Evolutionary conservation across 2,797 vertebrate species (phyloP), one percentile per base, ranked within the genome.

Genomic region (Acrocephalus scirpaceus): DNA sequence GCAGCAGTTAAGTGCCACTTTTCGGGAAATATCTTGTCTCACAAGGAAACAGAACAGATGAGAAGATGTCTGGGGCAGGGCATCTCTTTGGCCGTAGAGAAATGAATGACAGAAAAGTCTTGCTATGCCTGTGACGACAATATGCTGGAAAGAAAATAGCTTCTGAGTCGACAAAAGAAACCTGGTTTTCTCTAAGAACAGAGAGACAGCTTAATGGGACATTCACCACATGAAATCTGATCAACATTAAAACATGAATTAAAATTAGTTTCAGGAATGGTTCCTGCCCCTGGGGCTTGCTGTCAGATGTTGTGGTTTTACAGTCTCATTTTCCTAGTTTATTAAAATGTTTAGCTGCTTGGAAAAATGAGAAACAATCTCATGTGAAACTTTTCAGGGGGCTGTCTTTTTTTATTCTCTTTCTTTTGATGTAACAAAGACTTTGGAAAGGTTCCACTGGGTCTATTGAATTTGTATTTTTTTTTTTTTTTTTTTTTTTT

Each of bases 201-300:
- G 92, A 95, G 83, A 96, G 88, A 85, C 80, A 95, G 88, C 86
- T 95, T 95, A 85, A 92, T 85, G 83, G 96, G 83, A 95, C 30
- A 7, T 88, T 92, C 80, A 87, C 94, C 81, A 72, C 95, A 91
- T 96, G 96, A 95, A 96, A 89, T 93, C 90, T 96, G 95, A 93
- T 95, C 95, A 92, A 30, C 5, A 23, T 87, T 95, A 95, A 95
- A 96, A 92, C 76, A 57, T 40, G 92, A 90, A 90, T 95, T 96
- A 95, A 97, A 96, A 96, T 96, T 94, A 97, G 94, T 94, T 94
- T 94, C 93, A 84, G 91, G 72, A 92, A 92, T 67, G 72, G 54
- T 93, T 95, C 80, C 56, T 96, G 60, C 88, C 95, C 50, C 47
- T 93, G 88, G 72, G 92, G 86, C 86, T 93, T 85, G 86, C 86